These are phyloP conservation scores for Drosophila leonis DNA, from an alignment of 2,888 invertebrate genomes.

Conservation along the genomic window DNA sequence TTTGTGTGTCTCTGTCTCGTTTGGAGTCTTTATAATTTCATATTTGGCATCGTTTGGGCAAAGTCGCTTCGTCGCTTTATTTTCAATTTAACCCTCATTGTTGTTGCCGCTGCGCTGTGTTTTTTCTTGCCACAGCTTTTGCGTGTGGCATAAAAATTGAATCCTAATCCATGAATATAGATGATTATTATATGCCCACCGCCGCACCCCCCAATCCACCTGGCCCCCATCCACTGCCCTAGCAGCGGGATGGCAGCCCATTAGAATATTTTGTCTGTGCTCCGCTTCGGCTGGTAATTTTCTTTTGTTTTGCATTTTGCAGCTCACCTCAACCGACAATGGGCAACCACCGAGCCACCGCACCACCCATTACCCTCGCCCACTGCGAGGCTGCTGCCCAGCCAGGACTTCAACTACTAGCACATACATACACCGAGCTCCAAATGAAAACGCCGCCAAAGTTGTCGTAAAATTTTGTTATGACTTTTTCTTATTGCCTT, in stretches of 20 bases:
- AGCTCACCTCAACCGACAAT: conserved; percentile 56
- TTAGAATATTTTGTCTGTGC: conserved; percentile 70
- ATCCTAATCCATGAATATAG: conserved; percentile 86
- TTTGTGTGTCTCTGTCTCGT: conserved; percentile 12
- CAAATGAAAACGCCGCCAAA: conserved; percentile 77
- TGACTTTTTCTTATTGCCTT: conserved; percentile 81
- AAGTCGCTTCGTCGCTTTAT: conserved; percentile 60
- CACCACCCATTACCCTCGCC: conserved; percentile 4
- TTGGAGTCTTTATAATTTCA: conserved; percentile 64
- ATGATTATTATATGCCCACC: conserved; percentile 84
- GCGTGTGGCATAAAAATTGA: conserved; percentile 84
- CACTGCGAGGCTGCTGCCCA: neutral
- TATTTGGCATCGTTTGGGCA: conserved; percentile 44
- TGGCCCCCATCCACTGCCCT: conserved; percentile 3
- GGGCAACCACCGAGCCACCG: conserved; percentile 27
- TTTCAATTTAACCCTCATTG: conserved; percentile 80
- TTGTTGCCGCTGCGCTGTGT: conserved; percentile 35
- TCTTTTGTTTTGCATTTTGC: conserved; percentile 76
- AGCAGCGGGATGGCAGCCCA: conserved; percentile 76
- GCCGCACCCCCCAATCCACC: neutral
- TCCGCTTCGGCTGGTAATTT: conserved; percentile 61
- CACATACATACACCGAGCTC: conserved; percentile 40
- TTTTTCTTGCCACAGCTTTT: conserved; percentile 47
- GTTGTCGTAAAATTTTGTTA: conserved; percentile 83
- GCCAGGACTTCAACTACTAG: conserved; percentile 47